Conservation (phyloP, 2,797 vertebrate genomes). For the Brachyalestes nurse region DNA sequence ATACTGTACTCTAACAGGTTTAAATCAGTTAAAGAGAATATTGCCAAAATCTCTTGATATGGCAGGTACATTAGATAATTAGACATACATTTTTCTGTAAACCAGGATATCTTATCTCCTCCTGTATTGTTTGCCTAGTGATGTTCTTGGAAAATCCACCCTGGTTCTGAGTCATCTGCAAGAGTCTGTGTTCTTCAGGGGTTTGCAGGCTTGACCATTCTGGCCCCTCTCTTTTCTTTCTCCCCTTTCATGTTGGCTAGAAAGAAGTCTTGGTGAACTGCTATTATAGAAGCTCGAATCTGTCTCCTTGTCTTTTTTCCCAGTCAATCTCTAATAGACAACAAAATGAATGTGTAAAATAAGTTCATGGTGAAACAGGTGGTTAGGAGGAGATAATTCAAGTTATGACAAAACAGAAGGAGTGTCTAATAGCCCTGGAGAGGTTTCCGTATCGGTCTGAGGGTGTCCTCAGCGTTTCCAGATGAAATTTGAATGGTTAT, state of each 20-base stretch:
- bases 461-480: slow-evolving; percentile 26
- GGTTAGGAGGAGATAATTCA: slow-evolving; percentile 19
- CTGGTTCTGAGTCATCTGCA: not conserved
- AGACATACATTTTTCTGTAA: not conserved
- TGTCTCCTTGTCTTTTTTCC: not conserved
- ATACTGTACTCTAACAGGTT: no score
- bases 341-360: slow-evolving; percentile 24
- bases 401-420: slow-evolving; percentile 19
- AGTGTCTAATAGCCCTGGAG: slow-evolving; percentile 13
- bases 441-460: slow-evolving; percentile 14
- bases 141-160: not conserved
- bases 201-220: not conserved
- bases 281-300: not conserved
- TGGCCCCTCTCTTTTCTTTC: not conserved
- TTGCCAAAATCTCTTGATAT: not conserved
- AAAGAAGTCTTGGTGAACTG: not conserved
- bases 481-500: slow-evolving; percentile 43
- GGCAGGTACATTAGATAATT: not conserved
- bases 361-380: slow-evolving; percentile 28
- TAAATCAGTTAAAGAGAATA: not conserved
- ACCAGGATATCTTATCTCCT: not conserved
- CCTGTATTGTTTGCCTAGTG: not conserved
- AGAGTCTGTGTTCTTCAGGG: not conserved
- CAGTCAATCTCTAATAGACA: not conserved
- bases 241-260: not conserved